Conservation (phyloP, 2,797 vertebrate species). For the Hemitrygon akajei region DNA sequence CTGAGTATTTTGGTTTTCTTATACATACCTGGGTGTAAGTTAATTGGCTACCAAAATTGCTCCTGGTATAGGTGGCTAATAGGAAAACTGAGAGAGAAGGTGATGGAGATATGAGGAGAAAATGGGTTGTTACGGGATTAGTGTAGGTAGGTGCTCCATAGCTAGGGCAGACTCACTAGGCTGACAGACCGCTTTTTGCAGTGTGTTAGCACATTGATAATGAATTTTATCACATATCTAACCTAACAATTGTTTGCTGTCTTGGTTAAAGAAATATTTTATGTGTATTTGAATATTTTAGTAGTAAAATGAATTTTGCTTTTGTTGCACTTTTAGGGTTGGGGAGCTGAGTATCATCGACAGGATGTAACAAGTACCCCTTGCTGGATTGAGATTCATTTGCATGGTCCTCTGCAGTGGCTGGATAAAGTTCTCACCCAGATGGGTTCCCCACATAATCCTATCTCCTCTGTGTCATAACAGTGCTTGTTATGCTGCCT, state of each 20-base stretch:
- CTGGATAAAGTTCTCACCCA: slow-evolving; percentile 98
- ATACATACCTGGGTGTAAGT: no score
- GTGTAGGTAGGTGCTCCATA: no score
- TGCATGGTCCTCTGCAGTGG: slow-evolving; percentile 96
- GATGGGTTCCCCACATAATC: slow-evolving; percentile 97
- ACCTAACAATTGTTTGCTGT: not conserved
- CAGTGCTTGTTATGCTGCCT: slow-evolving; percentile 51
- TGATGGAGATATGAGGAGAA: no score
- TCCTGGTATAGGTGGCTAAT: no score
- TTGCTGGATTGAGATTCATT: slow-evolving; percentile 98
- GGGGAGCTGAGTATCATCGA: slow-evolving; percentile 98
- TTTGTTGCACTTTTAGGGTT: slow-evolving; percentile 69
- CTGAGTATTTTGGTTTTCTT: no score
- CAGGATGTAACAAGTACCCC: slow-evolving; percentile 98
- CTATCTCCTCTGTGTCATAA: slow-evolving; percentile 96
- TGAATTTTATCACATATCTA: not conserved
- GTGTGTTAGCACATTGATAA: not conserved
- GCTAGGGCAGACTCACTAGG: no score
- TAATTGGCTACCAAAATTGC: no score
- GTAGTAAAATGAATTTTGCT: not conserved
- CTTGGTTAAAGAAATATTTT: not conserved
- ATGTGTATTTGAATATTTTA: not conserved
- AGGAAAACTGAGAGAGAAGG: no score
- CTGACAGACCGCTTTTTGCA: no score
- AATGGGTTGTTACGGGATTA: no score